Evolutionary conservation across 1,140 invertebrate genomes (phyloP), one percentile per base, ranked within the genome.

Genomic region (Papilio polyxenes): DNA sequence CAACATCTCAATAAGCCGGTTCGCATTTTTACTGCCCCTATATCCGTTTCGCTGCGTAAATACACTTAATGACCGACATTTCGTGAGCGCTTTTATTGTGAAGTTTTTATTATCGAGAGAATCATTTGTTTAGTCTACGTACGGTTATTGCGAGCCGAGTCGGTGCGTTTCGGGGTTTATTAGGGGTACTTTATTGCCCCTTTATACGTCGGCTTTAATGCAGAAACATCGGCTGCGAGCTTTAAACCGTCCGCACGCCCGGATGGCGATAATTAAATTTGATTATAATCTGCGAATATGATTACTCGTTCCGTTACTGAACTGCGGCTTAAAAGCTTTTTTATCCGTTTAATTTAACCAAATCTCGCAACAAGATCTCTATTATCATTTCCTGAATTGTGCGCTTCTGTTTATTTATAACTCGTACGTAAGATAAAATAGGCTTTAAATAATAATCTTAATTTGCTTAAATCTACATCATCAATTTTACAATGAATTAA

Each of bases 61-160:
- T 92, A 92, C 88, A 89, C 89, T 92, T 93, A 94, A 94, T 93
- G 88, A 89, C 91, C 90, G 89, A 91, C 92, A 93, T 92, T 92
- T 92, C 87, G 89, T 92, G 89, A 92, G 89, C 89, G 90, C 86
- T 92, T 93, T 93, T 92, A 93, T 92, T 92, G 91, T 93, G 88
- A 92, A 92, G 90, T 92, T 92, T 93, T 94, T 93, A 92, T 91
- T 91, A 92, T 92, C 88, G 87, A 88, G 88, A 92, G 91, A 90
- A 91, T 92, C 90, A 90, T 93, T 91, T 93, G 92, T 93, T 92
- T 92, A 92, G 91, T 92, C 88, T 91, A 90, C 90, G 88, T 92
- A 92, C 88, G 89, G 88, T 89, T 91, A 91, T 91, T 92, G 90
- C 90, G 90, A 90, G 86, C 82, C 87, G 84, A 87, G 82, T 90